Evolutionary conservation across 2,113 vertebrate species (phyloP), one percentile per base, ranked within the genome.

Genomic region (Antigone vipio): DNA sequence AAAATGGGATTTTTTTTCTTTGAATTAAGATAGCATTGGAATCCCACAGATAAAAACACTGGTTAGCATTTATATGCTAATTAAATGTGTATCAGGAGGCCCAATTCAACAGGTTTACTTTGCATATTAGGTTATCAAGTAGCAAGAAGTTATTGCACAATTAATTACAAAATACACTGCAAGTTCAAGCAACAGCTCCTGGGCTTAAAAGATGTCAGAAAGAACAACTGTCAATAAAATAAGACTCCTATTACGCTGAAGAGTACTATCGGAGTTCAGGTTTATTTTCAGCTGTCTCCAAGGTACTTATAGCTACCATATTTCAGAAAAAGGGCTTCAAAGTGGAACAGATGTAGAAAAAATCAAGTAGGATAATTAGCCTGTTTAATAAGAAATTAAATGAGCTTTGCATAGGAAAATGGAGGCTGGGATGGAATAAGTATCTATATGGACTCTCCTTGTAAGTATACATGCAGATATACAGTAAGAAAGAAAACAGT

Each of bases 1-100:
- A 81, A 98, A 97, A 98, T 53, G 11, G 74, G 34, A 89, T 55
- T 67, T 90, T 38, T 38, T 38, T 97, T 85, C 53, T 76, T 95
- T 96, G 60, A 89, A 71, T 85, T 62, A 95, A 88, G 66, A 30
- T 19, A 56, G 11, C 13, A 35, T 9, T 76, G 73, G 45, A 86
- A 81, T 91, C 21, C 24, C 69, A 30, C 67, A 80, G 60, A 52
- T 58, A 38, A 66, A 72, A 87, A 34, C 91, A 82, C 6, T 44
- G 62, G 76, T 82, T 79, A 89, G 27, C 32, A 85, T 91, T 91
- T 60, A 67, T 45, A 81, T 82, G 76, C 30, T 87, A 72, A 91
- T 75, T 17, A 60, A 87, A 59, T 5, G 3, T 42, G 9, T 26
- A 56, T 35, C 63, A 50, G 69, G 30, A 92, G 78, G 45, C 52